Base-by-base conservation (phyloP, 2,888 invertebrate genomes). In the Andrena fulva region DNA sequence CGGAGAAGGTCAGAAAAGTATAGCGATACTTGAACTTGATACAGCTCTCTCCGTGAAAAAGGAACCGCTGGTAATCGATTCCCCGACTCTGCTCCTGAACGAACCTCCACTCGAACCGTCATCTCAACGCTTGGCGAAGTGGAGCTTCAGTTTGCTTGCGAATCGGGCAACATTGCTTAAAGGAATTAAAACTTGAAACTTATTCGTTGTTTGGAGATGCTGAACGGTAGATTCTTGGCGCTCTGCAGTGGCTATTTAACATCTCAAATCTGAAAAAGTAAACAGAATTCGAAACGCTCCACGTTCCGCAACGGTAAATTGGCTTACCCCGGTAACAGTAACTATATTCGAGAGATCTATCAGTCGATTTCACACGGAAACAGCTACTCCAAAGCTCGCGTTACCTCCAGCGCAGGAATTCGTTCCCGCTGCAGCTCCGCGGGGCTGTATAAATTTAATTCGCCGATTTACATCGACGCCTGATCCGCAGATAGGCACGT, bases 21-120 rank as follows among this genome's bases (percentile, higher is more conserved):
- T 27, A 33, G 69, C 10, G 27, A 16, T 56, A n/a, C 27, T 56
- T 69, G 29, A 59, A 69, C 42, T 42, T 42, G 69, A 24, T 33
- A 27, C 16, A 29, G n/a, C 24, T 27, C 56, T 56, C 24, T 56
- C 20, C 24, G 2, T 24, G 12, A 27, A 33, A n/a, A 68, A 33
- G 29, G 10, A 54, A 54, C 33, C 68, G 68, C 33, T 27, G 35
- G 20, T 29, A 35, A 35, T 63, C 63, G 63, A 35, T 35, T 63
- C 29, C 33, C 12, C 12, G 8, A 16, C 5, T 42, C 6, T 10
- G 24, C 59, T 20, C 48, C 35, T 42, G 10, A 8, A 35, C 27
- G 29, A 69, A 69, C 27, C 42, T 7, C 24, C 54, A 24, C 33
- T 35, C 35, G 12, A 70, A 31, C 20, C 35, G 20, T 60, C 35